Evolutionary conservation across 1,140 invertebrate species (phyloP).

Genomic region (Catajapyx aquilonaris): DNA sequence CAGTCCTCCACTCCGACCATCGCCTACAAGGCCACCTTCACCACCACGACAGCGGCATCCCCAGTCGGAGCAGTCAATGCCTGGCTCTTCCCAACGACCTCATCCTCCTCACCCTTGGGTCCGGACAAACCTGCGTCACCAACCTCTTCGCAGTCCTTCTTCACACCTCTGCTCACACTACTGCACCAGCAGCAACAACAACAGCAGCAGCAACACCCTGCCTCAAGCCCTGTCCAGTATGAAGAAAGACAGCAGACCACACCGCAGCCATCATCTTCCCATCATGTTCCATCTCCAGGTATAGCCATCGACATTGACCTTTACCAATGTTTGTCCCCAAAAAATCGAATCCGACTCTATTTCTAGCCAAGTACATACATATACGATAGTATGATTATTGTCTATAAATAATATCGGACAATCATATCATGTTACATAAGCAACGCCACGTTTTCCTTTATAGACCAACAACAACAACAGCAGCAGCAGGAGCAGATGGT

Average conservation of each 20-base stretch:
- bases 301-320: too few relatives aligned
- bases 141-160: slow-evolving; percentile 25
- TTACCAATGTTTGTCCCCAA: too few relatives aligned
- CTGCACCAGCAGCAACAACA: slow-evolving; percentile 17
- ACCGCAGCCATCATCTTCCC: slow-evolving; percentile 11
- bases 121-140: slow-evolving; percentile 10
- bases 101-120: slow-evolving; percentile 10
- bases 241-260: slow-evolving; percentile 15
- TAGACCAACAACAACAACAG: slow-evolving; percentile 15
- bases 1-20: background rate
- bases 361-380: too few relatives aligned
- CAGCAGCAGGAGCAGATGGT: slow-evolving; percentile 18
- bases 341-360: too few relatives aligned
- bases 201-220: slow-evolving; percentile 11
- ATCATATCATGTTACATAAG: too few relatives aligned
- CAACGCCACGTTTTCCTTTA: too few relatives aligned
- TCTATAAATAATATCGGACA: too few relatives aligned
- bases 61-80: too few relatives aligned
- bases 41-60: too few relatives aligned
- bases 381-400: too few relatives aligned
- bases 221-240: slow-evolving; percentile 8
- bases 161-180: slow-evolving; percentile 30
- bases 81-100: slow-evolving; percentile 13
- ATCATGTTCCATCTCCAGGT: too few relatives aligned
- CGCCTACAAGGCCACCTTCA: slow-evolving; percentile 14